These are phyloP conservation scores for Cheilosia grossa DNA, from an alignment of 2,888 invertebrate genomes.

Conservation along the genomic window DNA sequence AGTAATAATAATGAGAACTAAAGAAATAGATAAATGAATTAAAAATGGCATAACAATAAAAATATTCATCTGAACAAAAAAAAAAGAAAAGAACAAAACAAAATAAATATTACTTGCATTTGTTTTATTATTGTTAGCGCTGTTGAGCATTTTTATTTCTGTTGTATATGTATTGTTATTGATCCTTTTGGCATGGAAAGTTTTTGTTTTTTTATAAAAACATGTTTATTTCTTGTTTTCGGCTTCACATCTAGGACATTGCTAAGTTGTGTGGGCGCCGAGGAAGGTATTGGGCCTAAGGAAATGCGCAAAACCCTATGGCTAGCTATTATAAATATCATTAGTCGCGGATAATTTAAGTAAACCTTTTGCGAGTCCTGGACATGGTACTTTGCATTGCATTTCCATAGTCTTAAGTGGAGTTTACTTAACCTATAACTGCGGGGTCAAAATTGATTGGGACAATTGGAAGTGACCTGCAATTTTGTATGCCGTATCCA, in stretches of 20 bases:
- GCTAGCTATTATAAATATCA: too few relatives aligned
- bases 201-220: slow-evolving; percentile 1
- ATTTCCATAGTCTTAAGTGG: too few relatives aligned
- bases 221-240: slow-evolving; percentile 14
- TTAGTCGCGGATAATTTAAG: too few relatives aligned
- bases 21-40: slow-evolving; percentile 60
- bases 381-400: too few relatives aligned
- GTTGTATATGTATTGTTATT: slow-evolving; percentile 39
- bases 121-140: slow-evolving; percentile 55
- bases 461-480: too few relatives aligned
- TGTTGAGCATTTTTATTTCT: not conserved
- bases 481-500: too few relatives aligned
- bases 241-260: not conserved
- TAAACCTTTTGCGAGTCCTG: too few relatives aligned
- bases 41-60: slow-evolving; percentile 64
- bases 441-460: too few relatives aligned
- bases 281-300: too few relatives aligned
- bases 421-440: too few relatives aligned
- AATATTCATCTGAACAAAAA: slow-evolving; percentile 50
- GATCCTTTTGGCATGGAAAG: slow-evolving; percentile 50
- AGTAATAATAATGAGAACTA: slow-evolving; percentile 27
- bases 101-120: slow-evolving; percentile 53
- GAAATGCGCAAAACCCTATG: too few relatives aligned
- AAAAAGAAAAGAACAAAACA: slow-evolving; percentile 7
- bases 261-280: not conserved